Evolutionary conservation across 2,888 invertebrate species (phyloP), one percentile per base, ranked within the genome.

Genomic region (Hyposoter didymator): DNA sequence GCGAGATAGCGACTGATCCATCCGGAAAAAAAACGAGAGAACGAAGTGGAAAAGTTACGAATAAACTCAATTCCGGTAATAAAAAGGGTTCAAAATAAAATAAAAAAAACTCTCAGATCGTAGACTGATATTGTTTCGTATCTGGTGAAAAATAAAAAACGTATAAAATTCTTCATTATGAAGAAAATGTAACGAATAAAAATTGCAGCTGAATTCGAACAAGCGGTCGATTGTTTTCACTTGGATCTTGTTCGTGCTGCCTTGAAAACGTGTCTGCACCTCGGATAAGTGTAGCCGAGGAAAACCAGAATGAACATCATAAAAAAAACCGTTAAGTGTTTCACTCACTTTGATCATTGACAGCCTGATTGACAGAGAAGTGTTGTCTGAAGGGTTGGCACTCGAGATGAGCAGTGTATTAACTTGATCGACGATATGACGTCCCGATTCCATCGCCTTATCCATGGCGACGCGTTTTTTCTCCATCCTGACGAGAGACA

Each of bases 311-410:
- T 19, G 22, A 45, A 28, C 19, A 22, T 35, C 47, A 47, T 5
- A 19, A 72, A 35, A 72, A 49, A 59, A 59, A 22, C 10, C 22
- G 19, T 19, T 49, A 28, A 59, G 2, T 14, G 4, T 2, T n/a
- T 22, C 80, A 89, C 91, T 90, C 90, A 96, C 96, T 95, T 96
- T 95, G 87, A 96, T 95, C 90, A 96, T 95, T 84, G 96, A 96
- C 87, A 96, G 94, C 66, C 96, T 94, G 84, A 96, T 95, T 88
- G 95, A 95, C 74, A 97, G 94, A 76, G 95, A 95, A 73, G 95
- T 95, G 90, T 95, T 95, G 93, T 97, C 96, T 7, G 96, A 95
- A 22, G 96, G 95, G 94, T 96, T 96, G 84, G 96, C 95, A 84
- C 95, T 94, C 45, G 96, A 95, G 82, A 95, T 94, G 85, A 97